Evolutionary conservation across 2,888 invertebrate genomes (phyloP), one percentile per base, ranked within the genome.

Genomic region (Lycaena phlaeas): DNA sequence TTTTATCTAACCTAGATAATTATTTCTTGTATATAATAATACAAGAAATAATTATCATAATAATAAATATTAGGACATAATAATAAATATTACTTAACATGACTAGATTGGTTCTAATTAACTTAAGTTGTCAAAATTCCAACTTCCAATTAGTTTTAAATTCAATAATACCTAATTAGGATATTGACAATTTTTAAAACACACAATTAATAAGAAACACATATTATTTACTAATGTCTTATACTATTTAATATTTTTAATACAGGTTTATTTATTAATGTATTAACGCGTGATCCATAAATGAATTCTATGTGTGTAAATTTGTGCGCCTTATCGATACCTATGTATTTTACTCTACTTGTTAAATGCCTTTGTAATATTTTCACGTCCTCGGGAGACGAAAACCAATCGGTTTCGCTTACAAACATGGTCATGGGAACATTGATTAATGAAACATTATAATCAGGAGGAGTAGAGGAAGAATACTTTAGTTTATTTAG

Each of bases 221-320:
- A n/a, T n/a, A n/a, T n/a, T n/a, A n/a, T n/a, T n/a, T n/a, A n/a
- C n/a, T n/a, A n/a, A n/a, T n/a, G n/a, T 37, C 39, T 29, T 36
- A 41, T 25, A 34, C 17, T 41, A n/a, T 44, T 28, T 36, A 74
- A 52, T 41, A 74, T 65, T 43, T 51, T 51, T 38, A 61, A 52
- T 4, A 73, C 55, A 37, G 67, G 68, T 36, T 67, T 48, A 50
- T 78, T 81, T 14, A 81, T 48, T 7, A 77, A 44, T 15, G 36
- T 49, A 44, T 73, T 70, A 2, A 66, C 64, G 36, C 76, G 54
- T 42, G 63, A 50, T 9, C 81, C 81, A 43, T 74, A 82, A 10
- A 72, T 51, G 50, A 76, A 82, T 49, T 82, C 81, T 17, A 79
- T 59, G 51, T 81, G 81, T 11, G 71, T 69, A 45, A 77, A 79